phyloP scores from a whole-genome alignment of 2,113 vertebrate species.

The Amazona guildingii region DNA sequence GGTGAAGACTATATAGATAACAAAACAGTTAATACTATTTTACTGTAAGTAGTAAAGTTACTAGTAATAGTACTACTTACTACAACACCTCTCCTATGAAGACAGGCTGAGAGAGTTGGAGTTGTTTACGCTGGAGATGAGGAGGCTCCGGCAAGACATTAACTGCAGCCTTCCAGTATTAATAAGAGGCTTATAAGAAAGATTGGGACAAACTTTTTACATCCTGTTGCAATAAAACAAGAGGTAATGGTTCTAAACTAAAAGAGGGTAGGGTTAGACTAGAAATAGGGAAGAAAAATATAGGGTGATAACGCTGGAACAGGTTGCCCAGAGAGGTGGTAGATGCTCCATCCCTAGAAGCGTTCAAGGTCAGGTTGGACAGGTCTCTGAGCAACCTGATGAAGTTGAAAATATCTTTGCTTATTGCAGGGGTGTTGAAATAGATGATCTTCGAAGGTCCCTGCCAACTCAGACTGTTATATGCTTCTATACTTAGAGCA shows the following conservation, averaged over 20 bases:
- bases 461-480: neutral
- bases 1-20: neutral
- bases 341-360: neutral
- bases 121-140: neutral
- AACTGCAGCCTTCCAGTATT: neutral
- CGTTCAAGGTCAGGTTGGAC: neutral
- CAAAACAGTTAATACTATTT: neutral
- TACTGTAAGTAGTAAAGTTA: neutral
- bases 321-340: neutral
- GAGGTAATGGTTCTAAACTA: neutral
- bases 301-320: neutral
- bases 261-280: neutral
- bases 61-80: neutral
- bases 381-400: neutral
- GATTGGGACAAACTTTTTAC: neutral
- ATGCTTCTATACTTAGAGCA: neutral
- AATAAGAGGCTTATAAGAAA: neutral
- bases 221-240: neutral
- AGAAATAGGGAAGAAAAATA: neutral
- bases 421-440: neutral
- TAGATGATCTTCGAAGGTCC: neutral
- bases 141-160: neutral
- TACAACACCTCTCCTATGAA: neutral
- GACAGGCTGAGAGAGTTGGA: neutral
- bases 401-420: neutral